Evolutionary conservation across 2,113 vertebrate species (phyloP).

Genomic region (Nerophis ophidion): DNA sequence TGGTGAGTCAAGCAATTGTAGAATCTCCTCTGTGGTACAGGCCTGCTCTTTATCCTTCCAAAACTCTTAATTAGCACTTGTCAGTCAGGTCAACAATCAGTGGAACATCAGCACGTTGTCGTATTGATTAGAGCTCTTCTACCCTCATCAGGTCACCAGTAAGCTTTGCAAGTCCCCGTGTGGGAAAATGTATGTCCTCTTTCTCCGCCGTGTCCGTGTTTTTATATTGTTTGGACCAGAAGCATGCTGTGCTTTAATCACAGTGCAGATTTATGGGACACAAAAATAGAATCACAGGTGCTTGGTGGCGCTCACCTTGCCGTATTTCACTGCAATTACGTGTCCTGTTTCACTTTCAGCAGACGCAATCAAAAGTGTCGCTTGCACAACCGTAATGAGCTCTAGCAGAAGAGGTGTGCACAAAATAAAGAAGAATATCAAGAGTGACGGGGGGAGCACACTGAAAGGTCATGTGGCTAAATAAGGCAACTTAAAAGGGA

Average conservation of each 20-base stretch:
- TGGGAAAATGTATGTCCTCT: no score
- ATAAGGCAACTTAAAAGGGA: no score
- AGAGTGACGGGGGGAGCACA: no score
- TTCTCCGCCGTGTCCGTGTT: background rate
- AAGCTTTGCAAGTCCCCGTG: background rate
- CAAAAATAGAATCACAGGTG: conserved; percentile 13
- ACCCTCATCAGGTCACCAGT: background rate
- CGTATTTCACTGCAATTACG: conserved; percentile 20
- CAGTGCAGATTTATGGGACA: conserved; percentile 38
- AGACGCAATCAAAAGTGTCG: background rate
- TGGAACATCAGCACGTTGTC: background rate
- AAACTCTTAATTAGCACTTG: background rate
- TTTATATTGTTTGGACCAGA: background rate
- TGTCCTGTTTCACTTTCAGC: background rate
- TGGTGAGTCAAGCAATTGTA: conserved; percentile 54
- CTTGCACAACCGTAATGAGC: no score
- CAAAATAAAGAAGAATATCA: no score
- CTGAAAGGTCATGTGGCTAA: no score
- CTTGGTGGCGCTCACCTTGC: background rate
- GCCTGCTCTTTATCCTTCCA: background rate
- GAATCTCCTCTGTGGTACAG: conserved; percentile 4
- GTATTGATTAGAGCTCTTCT: no score
- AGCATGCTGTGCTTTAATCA: conserved; percentile 28
- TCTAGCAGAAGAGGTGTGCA: no score
- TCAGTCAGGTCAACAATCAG: conserved; percentile 5